Percentiles rank a stretch among this genome's conserved stretches.
Evolutionary conservation across 2,797 vertebrate genomes (phyloP).

Genomic region (Mus caroli): DNA sequence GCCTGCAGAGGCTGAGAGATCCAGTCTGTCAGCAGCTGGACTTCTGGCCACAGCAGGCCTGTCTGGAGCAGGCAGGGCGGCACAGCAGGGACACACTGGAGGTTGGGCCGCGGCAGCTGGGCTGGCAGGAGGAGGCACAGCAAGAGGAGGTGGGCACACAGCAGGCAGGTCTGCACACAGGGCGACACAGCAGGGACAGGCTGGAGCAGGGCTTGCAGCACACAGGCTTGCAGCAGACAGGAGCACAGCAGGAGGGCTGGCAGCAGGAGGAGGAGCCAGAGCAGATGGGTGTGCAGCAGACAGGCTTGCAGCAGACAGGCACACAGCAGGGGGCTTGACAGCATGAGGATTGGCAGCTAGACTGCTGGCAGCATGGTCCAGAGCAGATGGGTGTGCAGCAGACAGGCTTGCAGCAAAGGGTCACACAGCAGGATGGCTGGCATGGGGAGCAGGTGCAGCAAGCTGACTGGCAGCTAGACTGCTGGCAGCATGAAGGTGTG

Average conservation of each 20-base stretch:
- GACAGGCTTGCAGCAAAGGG: background rate
- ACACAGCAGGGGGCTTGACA: background rate
- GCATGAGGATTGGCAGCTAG: background rate
- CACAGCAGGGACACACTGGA: background rate
- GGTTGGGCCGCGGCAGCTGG: background rate
- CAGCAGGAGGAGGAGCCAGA: background rate
- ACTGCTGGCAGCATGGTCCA: background rate
- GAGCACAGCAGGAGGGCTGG: background rate
- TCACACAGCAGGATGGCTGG: background rate
- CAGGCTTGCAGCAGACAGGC: background rate
- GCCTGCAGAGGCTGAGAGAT: background rate
- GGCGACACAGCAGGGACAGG: background rate
- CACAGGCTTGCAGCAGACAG: background rate
- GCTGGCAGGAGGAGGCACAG: background rate
- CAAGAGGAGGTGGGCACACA: background rate
- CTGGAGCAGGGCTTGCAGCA: constrained; percentile 31
- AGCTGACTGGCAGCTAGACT: background rate
- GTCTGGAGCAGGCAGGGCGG: background rate
- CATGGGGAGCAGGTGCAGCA: background rate
- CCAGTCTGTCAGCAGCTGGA: background rate
- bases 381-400: background rate
- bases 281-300: background rate
- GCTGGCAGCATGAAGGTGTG: background rate
- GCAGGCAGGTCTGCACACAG: background rate
- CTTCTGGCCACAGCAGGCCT: background rate